Evolutionary conservation across 2,113 vertebrate species (phyloP).

Genomic region (Numida meleagris): DNA sequence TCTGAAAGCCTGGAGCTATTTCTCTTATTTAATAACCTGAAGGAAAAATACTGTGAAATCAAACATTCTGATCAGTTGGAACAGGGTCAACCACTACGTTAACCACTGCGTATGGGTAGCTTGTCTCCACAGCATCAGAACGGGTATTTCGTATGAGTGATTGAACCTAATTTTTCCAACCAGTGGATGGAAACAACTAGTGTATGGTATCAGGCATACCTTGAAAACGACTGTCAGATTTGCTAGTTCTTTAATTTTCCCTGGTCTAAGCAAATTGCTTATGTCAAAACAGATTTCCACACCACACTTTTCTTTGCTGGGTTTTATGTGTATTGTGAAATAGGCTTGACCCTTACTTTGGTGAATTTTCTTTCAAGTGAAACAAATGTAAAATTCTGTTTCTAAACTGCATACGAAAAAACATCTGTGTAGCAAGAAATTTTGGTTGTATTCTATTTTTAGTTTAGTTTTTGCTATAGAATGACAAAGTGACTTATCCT

Average conservation of each 20-base stretch:
- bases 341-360: background rate
- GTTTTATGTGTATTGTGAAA: background rate
- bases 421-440: background rate
- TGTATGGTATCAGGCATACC: background rate
- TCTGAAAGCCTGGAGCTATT: background rate
- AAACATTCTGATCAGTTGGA: background rate
- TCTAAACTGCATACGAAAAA: background rate
- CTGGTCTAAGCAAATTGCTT: background rate
- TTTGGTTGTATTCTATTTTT: background rate
- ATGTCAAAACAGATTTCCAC: background rate
- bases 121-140: background rate
- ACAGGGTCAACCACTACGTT: background rate
- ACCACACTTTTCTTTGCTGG: background rate
- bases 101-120: background rate
- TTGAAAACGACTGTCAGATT: background rate
- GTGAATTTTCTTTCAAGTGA: background rate
- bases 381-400: background rate
- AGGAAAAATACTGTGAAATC: background rate
- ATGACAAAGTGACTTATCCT: background rate
- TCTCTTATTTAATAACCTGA: background rate
- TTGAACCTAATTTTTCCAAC: background rate
- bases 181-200: conserved; percentile 29
- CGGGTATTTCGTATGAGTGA: background rate
- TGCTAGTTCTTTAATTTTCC: background rate
- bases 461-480: too few relatives aligned